A percentile compares a stretch with the other conserved stretches of the same genome.
Evolutionary conservation across 2,113 vertebrate genomes (phyloP).

Genomic region (Eira barbara): DNA sequence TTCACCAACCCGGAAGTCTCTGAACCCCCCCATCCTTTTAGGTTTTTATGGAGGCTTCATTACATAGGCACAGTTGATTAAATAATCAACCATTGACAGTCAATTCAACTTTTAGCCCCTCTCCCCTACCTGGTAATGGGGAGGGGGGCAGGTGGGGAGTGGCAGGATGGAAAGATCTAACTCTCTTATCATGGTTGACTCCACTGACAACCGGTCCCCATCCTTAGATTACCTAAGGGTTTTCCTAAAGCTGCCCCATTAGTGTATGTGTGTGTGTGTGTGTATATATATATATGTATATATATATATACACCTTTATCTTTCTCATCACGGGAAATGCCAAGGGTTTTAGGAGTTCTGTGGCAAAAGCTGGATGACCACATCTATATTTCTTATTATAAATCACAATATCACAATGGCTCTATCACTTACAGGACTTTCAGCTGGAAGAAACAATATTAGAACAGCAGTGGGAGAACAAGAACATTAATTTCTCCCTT

Average conservation of each 20-base stretch:
- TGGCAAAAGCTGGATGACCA: not conserved
- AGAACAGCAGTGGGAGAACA: not conserved
- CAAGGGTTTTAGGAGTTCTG: not conserved
- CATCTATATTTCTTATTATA: not conserved
- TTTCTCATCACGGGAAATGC: not conserved
- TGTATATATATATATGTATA: too few relatives aligned
- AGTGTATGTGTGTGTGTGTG: too few relatives aligned
- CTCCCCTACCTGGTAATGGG: not conserved
- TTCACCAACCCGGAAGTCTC: not conserved
- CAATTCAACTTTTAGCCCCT: not conserved
- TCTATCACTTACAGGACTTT: not conserved
- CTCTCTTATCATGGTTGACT: not conserved
- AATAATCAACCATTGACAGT: not conserved
- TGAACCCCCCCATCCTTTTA: not conserved
- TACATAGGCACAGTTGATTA: not conserved
- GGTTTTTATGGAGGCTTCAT: not conserved
- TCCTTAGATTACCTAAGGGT: not conserved
- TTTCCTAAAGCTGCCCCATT: not conserved
- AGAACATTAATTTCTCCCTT: not conserved
- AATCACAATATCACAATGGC: not conserved
- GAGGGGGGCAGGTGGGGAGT: not conserved
- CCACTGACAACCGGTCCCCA: not conserved
- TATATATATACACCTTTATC: not conserved
- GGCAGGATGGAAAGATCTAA: not conserved
- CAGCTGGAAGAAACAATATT: not conserved